phyloP scores from a whole-genome alignment of 2,113 vertebrate species.

The Syrmaticus mikado region DNA sequence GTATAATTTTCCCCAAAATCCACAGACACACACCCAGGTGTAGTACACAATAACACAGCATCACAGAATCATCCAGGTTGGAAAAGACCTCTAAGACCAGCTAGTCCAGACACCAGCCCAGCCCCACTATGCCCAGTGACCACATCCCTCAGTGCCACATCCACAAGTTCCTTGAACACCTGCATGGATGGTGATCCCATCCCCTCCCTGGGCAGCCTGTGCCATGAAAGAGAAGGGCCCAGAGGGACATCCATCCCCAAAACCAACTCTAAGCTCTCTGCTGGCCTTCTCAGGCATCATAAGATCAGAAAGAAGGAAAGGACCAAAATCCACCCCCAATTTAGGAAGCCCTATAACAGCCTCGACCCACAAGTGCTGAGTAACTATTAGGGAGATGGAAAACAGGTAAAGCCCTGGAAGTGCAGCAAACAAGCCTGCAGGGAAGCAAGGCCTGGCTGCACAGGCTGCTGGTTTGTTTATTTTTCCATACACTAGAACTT shows the following conservation, averaged over 20 bases:
- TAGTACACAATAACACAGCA: not conserved
- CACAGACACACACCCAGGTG: not conserved
- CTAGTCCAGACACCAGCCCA: too few relatives aligned
- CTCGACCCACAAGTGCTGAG: not conserved
- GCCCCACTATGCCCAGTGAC: too few relatives aligned
- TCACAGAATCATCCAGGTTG: too few relatives aligned
- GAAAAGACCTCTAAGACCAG: too few relatives aligned
- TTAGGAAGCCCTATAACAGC: not conserved
- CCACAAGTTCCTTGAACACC: too few relatives aligned
- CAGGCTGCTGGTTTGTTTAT: not conserved
- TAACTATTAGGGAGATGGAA: not conserved
- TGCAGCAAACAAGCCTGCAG: not conserved
- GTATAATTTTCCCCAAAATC: not conserved
- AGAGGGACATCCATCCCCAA: not conserved
- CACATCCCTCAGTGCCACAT: too few relatives aligned
- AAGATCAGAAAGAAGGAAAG: not conserved
- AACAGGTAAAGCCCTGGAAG: not conserved
- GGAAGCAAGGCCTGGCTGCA: not conserved
- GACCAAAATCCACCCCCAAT: not conserved
- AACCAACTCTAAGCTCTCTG: not conserved
- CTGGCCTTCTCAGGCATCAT: not conserved
- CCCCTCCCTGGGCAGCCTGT: too few relatives aligned
- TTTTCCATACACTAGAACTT: not conserved
- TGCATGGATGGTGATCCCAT: too few relatives aligned
- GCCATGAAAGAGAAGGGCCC: not conserved